Conservation (phyloP, 2,113 vertebrate genomes). For the Cyphomyrus plagiostoma region DNA sequence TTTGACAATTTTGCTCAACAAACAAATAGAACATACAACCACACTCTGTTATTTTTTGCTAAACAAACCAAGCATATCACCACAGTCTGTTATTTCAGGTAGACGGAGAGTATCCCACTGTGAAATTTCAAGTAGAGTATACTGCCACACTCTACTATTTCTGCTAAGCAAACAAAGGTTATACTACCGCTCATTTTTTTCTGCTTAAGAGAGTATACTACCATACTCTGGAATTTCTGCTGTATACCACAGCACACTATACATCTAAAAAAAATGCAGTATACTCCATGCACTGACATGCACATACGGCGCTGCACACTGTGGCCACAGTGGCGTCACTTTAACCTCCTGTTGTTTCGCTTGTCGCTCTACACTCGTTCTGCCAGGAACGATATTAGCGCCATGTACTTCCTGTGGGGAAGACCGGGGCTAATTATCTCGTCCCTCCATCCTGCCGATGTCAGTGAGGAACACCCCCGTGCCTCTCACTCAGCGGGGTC, state of each 20-base stretch:
- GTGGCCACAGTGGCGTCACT: not conserved
- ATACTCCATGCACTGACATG: not conserved
- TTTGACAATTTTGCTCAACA: not conserved
- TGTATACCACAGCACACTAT: not conserved
- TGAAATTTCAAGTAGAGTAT: not conserved
- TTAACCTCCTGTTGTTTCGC: not conserved
- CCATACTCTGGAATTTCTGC: not conserved
- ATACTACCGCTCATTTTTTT: not conserved
- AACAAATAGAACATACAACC: not conserved
- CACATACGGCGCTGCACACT: not conserved
- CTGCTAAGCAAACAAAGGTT: not conserved
- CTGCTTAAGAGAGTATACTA: not conserved
- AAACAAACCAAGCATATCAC: not conserved
- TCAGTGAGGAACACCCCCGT: not conserved
- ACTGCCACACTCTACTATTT: not conserved
- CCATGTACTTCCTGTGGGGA: not conserved
- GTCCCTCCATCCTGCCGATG: not conserved
- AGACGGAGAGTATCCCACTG: not conserved
- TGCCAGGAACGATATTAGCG: not conserved
- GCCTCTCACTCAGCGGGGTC: not conserved
- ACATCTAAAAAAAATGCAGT: not conserved
- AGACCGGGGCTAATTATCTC: not conserved
- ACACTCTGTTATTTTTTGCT: not conserved
- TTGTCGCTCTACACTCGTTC: not conserved
- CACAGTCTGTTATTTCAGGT: not conserved